phyloP scores from a whole-genome alignment of 2,888 invertebrate genomes.

The Poecilus cupreus region DNA sequence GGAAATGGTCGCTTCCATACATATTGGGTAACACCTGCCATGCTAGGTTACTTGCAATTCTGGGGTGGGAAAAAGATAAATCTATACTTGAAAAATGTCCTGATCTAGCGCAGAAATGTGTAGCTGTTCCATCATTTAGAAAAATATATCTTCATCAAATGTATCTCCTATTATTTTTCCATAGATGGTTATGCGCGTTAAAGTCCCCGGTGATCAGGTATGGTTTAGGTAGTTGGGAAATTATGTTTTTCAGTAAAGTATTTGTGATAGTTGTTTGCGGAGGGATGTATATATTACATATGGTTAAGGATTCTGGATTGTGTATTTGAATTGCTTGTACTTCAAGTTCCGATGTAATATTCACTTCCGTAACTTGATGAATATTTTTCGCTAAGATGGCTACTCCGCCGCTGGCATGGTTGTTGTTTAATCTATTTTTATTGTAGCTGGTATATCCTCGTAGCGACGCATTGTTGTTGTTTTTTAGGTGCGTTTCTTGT shows the following conservation, averaged over 20 bases:
- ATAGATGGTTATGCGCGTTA: conserved; percentile 17
- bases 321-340: conserved; percentile 41
- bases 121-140: conserved; percentile 1
- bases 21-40: background rate
- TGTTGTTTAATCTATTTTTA: conserved; percentile 39
- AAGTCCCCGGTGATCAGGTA: conserved; percentile 8
- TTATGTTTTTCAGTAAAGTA: background rate
- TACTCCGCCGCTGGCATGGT: conserved; percentile 59
- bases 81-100: conserved; percentile 6
- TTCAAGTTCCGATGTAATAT: conserved; percentile 48
- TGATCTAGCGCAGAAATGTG: background rate
- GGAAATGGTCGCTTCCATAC: background rate
- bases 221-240: conserved; percentile 8
- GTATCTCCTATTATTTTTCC: conserved; percentile 15
- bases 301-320: conserved; percentile 5
- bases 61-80: background rate
- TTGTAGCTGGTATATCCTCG: conserved; percentile 45
- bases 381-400: conserved; percentile 54
- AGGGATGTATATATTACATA: conserved; percentile 60
- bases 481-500: conserved; percentile 62
- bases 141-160: background rate
- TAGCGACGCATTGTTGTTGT: conserved; percentile 27
- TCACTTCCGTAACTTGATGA: conserved; percentile 20
- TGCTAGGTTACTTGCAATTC: background rate
- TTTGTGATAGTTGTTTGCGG: background rate